Conservation (phyloP, 2,888 invertebrate genomes). For the Aleiodes alternator region DNA sequence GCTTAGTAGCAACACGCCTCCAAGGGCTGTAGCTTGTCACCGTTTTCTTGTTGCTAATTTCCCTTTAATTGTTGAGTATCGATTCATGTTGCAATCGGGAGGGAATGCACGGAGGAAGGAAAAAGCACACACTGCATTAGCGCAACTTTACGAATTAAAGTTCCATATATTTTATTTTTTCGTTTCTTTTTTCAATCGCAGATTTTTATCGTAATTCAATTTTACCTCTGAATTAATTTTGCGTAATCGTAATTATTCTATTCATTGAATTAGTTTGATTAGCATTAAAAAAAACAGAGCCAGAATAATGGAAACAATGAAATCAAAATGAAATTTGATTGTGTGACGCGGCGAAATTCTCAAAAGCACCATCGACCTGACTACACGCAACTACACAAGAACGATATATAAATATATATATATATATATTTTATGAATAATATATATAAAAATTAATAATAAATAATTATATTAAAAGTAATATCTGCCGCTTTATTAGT, state of each 20-base stretch:
- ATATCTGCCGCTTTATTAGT: slow-evolving; percentile 60
- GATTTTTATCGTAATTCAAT: slow-evolving; percentile 24
- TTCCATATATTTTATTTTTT: slow-evolving; percentile 50
- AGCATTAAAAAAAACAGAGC: slow-evolving; percentile 6
- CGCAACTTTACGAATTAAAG: slow-evolving; percentile 60
- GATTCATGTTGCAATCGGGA: slow-evolving; percentile 69
- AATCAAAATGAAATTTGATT: slow-evolving; percentile 19
- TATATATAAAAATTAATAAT: background rate
- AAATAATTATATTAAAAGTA: slow-evolving; percentile 21
- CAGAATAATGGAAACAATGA: slow-evolving; percentile 17
- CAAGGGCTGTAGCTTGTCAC: slow-evolving; percentile 91
- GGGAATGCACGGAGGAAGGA: slow-evolving; percentile 74
- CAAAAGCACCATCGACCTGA: slow-evolving; percentile 40
- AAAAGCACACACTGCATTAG: slow-evolving; percentile 75
- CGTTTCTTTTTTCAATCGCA: slow-evolving; percentile 15
- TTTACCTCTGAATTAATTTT: slow-evolving; percentile 8
- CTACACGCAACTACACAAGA: slow-evolving; percentile 44
- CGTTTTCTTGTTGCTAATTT: slow-evolving; percentile 82
- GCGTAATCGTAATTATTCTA: slow-evolving; percentile 17
- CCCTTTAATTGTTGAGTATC: slow-evolving; percentile 70
- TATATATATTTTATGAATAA: no score
- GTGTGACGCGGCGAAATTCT: slow-evolving; percentile 31
- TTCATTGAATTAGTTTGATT: no score
- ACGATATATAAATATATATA: slow-evolving; percentile 25
- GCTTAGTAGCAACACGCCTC: slow-evolving; percentile 95